Evolutionary conservation across 2,797 vertebrate genomes (phyloP), one percentile per base, ranked within the genome.

Genomic region (Poecilia wingei): DNA sequence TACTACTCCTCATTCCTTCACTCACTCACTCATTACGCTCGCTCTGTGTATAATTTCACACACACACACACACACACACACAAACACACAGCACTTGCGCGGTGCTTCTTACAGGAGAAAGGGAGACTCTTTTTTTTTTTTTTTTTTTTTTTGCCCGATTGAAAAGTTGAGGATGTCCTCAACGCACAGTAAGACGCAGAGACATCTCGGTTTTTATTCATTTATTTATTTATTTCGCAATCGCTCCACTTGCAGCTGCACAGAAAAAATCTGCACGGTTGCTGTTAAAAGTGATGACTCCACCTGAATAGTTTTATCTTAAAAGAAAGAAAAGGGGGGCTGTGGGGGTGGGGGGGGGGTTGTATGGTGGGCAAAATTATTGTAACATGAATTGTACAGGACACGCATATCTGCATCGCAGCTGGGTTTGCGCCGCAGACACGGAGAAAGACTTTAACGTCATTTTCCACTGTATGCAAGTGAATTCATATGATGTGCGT

Each of bases 11-110:
- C 82, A 74, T 83, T 83, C 82, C 51, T 75, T 78, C 82, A 79
- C 84, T 87, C 82, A 79, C 84, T 87, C 87, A 45, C 73, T 87
- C 88, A 87, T 90, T 86, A 84, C 84, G 75, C 79, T 76, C 86
- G 75, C 77, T 73, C 86, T 41, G 87, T 77, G 77, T 85, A 68
- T 82, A 82, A 86, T 87, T 74, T 74, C 84, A 77, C 78, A 31
- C 41, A 59, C 84, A 51, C 78, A 31, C 41, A 59, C 84, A 22
- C 46, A 46, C 45, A 10, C 78, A n/a, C 41, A 51, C 49, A 51
- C 49, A 51, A 53, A 74, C 20, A 69, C 79, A 43, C 39, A 43
- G 75, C 49, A 77, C 55, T 39, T 69, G 79, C 77, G 78, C 20
- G 70, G 79, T 68, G 59, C 76, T 20, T 41, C 5, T 45, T 76